Conservation (phyloP, 2,113 vertebrate genomes). For the Pachyramphus minor region DNA sequence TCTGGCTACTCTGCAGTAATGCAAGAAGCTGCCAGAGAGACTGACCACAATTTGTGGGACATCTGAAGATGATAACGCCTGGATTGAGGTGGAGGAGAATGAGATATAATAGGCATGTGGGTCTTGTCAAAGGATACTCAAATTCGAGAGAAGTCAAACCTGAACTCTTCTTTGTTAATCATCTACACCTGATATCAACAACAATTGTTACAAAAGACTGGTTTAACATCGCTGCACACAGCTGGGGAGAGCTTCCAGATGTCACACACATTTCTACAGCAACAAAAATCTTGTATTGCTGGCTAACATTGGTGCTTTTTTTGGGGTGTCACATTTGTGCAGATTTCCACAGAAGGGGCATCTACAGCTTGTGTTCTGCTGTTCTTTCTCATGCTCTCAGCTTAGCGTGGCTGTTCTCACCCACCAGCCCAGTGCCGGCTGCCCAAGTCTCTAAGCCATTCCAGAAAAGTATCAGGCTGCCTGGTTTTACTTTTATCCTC, state of each 20-base stretch:
- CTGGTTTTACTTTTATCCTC: not conserved
- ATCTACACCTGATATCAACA: not conserved
- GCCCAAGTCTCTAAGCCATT: not conserved
- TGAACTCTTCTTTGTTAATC: not conserved
- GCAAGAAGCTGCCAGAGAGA: not conserved
- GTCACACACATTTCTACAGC: not conserved
- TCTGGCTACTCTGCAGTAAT: not conserved
- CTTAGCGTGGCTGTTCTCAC: not conserved
- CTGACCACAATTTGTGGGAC: not conserved
- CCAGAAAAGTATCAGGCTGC: not conserved
- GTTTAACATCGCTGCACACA: not conserved
- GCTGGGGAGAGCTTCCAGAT: not conserved
- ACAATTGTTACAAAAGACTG: not conserved
- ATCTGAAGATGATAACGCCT: not conserved
- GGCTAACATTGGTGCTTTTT: not conserved
- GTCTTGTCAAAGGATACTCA: not conserved
- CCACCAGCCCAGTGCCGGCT: not conserved
- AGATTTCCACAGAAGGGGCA: not conserved
- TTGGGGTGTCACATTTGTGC: not conserved
- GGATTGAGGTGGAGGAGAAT: not conserved
- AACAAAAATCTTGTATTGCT: not conserved
- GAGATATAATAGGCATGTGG: not conserved
- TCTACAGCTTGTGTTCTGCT: not conserved
- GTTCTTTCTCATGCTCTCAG: not conserved
- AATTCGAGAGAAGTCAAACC: not conserved